A percentile compares a stretch with the other conserved stretches of the same genome.
Conservation (phyloP, 1,140 invertebrate species). For the Heliconius melpomene region DNA sequence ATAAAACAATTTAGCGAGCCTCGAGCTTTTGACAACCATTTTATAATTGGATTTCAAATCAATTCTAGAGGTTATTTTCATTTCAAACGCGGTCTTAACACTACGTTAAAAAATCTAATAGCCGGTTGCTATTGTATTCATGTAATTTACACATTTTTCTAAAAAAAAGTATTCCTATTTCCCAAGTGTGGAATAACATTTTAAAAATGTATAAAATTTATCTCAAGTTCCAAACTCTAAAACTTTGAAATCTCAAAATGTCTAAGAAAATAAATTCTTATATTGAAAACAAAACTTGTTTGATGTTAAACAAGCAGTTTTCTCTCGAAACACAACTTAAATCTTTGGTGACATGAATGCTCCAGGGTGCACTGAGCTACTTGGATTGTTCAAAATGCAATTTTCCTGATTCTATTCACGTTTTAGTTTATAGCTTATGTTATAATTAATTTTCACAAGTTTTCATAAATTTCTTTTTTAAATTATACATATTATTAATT, state of each 20-base stretch:
- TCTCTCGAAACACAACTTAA: background rate
- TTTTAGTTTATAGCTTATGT: background rate
- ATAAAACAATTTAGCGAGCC: background rate
- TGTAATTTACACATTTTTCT: too few species aligned
- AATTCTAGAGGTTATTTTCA: background rate
- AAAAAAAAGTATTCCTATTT: too few species aligned
- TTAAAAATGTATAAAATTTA: background rate
- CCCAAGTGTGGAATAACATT: background rate
- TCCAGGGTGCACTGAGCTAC: background rate
- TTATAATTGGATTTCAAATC: background rate
- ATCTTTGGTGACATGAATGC: background rate
- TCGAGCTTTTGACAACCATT: background rate
- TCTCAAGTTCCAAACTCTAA: too few species aligned
- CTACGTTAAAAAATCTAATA: too few species aligned
- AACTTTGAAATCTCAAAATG: too few species aligned
- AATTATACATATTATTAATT: too few species aligned
- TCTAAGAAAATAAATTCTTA: background rate
- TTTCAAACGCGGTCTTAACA: too few species aligned
- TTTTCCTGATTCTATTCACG: background rate
- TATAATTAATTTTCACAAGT: background rate
- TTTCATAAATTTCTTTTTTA: too few species aligned
- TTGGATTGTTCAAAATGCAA: background rate
- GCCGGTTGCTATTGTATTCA: too few species aligned
- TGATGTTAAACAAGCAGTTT: background rate
- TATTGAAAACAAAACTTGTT: background rate